Evolutionary conservation across 2,113 vertebrate genomes (phyloP).

Genomic region (Ursus arctos): DNA sequence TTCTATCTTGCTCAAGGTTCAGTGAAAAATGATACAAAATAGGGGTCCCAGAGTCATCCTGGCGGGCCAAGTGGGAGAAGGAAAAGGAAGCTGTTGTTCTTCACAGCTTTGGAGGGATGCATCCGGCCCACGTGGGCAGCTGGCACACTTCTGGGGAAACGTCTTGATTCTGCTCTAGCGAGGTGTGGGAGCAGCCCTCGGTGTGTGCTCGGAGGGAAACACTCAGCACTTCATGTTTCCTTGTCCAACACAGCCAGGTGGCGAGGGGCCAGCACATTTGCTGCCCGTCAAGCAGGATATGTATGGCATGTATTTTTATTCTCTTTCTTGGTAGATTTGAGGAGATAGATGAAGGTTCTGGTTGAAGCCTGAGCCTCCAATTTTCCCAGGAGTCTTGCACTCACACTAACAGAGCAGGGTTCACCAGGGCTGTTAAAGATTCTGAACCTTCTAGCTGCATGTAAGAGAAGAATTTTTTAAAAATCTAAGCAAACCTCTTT

Average conservation of each 20-base stretch:
- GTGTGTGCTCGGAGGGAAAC: background rate
- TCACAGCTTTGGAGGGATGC: background rate
- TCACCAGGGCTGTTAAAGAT: conserved; percentile 69
- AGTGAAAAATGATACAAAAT: background rate
- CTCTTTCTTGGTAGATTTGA: conserved; percentile 38
- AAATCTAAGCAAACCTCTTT: conserved; percentile 42
- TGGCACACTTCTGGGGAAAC: background rate
- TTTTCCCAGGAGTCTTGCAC: background rate
- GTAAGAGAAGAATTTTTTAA: background rate
- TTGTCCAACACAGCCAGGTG: background rate
- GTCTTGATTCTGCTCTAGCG: background rate
- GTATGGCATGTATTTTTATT: conserved; percentile 22
- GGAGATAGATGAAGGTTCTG: background rate
- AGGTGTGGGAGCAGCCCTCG: background rate
- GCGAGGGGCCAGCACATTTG: conserved; percentile 5
- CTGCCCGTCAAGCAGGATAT: background rate
- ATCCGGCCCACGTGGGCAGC: no score
- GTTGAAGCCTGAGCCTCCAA: background rate
- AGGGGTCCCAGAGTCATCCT: background rate
- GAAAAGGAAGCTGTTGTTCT: background rate
- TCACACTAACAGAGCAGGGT: conserved; percentile 61
- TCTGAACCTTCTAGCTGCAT: conserved; percentile 13
- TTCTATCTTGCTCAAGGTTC: background rate
- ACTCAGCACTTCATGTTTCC: background rate
- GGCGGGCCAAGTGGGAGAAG: background rate